phyloP scores from a whole-genome alignment of 2,888 invertebrate species.

The Nomada flava region DNA sequence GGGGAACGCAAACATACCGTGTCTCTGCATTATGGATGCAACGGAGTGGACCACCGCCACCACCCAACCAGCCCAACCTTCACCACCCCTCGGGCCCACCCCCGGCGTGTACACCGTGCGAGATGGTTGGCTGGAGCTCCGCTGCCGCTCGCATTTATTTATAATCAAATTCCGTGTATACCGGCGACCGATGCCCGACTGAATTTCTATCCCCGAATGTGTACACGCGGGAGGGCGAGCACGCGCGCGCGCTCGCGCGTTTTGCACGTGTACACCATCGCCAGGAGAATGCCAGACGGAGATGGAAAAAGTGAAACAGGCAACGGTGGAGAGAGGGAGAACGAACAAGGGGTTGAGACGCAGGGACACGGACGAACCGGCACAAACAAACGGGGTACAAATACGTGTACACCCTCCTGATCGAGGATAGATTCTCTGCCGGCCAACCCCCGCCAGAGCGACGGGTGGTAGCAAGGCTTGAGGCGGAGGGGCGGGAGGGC shows the following conservation, averaged over 20 bases:
- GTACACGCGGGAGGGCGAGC: slow-evolving; percentile 62
- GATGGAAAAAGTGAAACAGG: slow-evolving; percentile 39
- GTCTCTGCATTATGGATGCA: slow-evolving; percentile 83
- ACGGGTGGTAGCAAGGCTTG: slow-evolving; percentile 22
- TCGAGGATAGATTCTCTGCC: slow-evolving; percentile 68
- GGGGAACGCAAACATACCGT: slow-evolving; percentile 80
- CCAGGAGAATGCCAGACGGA: slow-evolving; percentile 44
- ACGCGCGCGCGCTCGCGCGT: slow-evolving; percentile 14
- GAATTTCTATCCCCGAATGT: slow-evolving; percentile 80
- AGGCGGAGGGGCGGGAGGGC: slow-evolving; percentile 67
- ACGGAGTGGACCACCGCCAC: slow-evolving; percentile 79
- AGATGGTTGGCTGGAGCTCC: slow-evolving; percentile 73
- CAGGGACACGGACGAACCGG: slow-evolving; percentile 29
- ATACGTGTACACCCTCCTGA: slow-evolving; percentile 59
- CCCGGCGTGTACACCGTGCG: slow-evolving; percentile 70
- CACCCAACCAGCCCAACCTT: slow-evolving; percentile 26
- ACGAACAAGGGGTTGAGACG: slow-evolving; percentile 33
- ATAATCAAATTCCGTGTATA: slow-evolving; percentile 83
- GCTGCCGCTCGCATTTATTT: slow-evolving; percentile 82
- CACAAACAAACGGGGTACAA: slow-evolving; percentile 52
- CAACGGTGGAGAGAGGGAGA: slow-evolving; percentile 26
- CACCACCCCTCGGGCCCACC: slow-evolving; percentile 28
- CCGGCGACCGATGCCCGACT: slow-evolving; percentile 78
- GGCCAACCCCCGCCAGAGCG: slow-evolving; percentile 27
- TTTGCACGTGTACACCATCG: slow-evolving; percentile 14